Evolutionary conservation across 2,888 invertebrate species (phyloP).

Genomic region (Plagiodera versicolora): DNA sequence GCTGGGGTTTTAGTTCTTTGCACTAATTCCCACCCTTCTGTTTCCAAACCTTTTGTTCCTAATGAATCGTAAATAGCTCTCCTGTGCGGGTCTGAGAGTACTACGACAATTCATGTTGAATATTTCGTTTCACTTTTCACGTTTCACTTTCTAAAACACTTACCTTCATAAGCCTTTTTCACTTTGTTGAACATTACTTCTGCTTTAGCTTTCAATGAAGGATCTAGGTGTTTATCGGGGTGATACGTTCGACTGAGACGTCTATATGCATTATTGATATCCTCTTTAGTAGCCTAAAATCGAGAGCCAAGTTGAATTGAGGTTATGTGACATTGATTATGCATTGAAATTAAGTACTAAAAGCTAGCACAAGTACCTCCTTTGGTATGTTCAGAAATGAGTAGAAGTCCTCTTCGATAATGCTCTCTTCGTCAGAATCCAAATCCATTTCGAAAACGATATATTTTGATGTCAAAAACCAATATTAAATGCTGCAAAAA

Average conservation of each 20-base stretch:
- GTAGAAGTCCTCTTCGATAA: constrained; percentile 82
- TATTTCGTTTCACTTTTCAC: too few species aligned
- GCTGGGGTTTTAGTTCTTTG: constrained; percentile 89
- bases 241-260: constrained; percentile 91
- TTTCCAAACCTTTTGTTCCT: constrained; percentile 89
- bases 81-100: constrained; percentile 89
- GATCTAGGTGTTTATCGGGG: constrained; percentile 93
- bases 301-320: not conserved
- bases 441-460: constrained; percentile 60
- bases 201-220: constrained; percentile 82
- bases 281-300: constrained; percentile 84
- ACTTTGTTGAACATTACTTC: constrained; percentile 90
- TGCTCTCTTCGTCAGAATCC: constrained; percentile 68
- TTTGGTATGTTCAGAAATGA: constrained; percentile 82
- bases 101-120: too few species aligned
- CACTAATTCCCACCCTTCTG: constrained; percentile 95
- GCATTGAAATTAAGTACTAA: constrained; percentile 26
- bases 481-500: too few species aligned
- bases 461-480: not conserved
- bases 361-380: constrained; percentile 60
- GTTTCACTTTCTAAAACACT: too few species aligned
- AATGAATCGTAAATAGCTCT: constrained; percentile 91
- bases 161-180: constrained; percentile 91
- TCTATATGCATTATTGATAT: constrained; percentile 92
- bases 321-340: too few species aligned